These are phyloP conservation scores for Calameuta idolon DNA, from an alignment of 2,888 invertebrate genomes.

Conservation along the genomic window DNA sequence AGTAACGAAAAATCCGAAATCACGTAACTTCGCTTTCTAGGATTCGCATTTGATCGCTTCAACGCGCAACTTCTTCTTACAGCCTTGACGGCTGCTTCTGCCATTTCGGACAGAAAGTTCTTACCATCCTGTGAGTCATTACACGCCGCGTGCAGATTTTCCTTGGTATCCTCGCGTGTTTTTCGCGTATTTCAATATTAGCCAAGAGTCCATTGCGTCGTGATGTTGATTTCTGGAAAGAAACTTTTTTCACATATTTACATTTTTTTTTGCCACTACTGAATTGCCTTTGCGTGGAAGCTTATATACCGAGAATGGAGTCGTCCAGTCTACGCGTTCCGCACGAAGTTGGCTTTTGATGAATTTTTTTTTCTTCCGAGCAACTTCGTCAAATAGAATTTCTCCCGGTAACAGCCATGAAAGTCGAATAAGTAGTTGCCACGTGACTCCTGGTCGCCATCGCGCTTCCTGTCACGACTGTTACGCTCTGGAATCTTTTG, in stretches of 20 bases:
- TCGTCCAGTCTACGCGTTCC: not conserved
- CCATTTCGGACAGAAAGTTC: not conserved
- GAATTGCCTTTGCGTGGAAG: not conserved
- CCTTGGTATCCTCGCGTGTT: not conserved
- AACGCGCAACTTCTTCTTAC: not conserved
- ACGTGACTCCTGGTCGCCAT: not conserved
- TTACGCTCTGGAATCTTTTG: not conserved
- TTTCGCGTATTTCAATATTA: not conserved
- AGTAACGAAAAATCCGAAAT: conserved; percentile 31
- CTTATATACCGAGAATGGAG: not conserved
- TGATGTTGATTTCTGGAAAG: not conserved
- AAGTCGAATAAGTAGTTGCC: not conserved
- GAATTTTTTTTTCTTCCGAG: not conserved
- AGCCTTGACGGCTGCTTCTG: not conserved
- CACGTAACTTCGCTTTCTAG: conserved; percentile 53
- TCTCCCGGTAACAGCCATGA: not conserved
- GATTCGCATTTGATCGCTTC: conserved; percentile 28
- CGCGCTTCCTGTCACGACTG: not conserved
- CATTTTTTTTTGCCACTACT: not conserved
- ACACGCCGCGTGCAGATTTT: not conserved
- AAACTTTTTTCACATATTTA: not conserved
- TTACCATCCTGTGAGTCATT: not conserved
- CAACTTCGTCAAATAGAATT: not conserved
- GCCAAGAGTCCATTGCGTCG: not conserved
- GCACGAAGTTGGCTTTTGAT: not conserved